These are phyloP conservation scores for Trachelus tabidus DNA, from an alignment of 2,888 invertebrate genomes.

Conservation along the genomic window DNA sequence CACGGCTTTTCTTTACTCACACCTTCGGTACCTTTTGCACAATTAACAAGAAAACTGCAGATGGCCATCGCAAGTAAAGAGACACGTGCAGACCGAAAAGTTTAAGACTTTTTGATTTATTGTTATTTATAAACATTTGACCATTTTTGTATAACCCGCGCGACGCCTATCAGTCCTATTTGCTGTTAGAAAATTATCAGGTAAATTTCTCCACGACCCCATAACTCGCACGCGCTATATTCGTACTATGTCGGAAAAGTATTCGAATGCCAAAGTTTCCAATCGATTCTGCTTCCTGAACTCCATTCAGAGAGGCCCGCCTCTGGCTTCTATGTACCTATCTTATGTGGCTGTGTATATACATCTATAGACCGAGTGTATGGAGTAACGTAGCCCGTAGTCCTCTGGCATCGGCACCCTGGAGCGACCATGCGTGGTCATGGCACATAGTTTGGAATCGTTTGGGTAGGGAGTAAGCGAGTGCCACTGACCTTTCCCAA, in stretches of 20 bases:
- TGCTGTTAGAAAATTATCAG: background rate
- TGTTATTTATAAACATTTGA: background rate
- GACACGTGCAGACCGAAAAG: background rate
- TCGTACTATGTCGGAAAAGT: background rate
- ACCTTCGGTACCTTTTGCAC: slow-evolving; percentile 17
- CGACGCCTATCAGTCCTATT: background rate
- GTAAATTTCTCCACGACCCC: background rate
- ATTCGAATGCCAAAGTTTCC: slow-evolving; percentile 1
- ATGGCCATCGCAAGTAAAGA: background rate
- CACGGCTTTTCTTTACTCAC: slow-evolving; percentile 34
- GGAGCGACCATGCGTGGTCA: slow-evolving; percentile 43
- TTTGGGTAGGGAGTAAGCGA: slow-evolving; percentile 23
- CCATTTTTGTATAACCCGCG: too few relatives aligned
- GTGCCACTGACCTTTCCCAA: slow-evolving; percentile 58
- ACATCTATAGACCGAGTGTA: slow-evolving; percentile 16
- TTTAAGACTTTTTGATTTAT: background rate
- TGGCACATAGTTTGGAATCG: slow-evolving; percentile 38
- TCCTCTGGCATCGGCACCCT: slow-evolving; percentile 22
- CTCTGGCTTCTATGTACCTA: background rate
- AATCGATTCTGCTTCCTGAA: background rate
- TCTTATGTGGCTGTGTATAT: slow-evolving; percentile 11
- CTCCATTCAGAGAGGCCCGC: background rate
- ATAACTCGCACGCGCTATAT: background rate
- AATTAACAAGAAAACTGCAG: slow-evolving; percentile 24
- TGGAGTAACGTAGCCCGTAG: slow-evolving; percentile 16